Evolutionary conservation across 2,888 invertebrate genomes (phyloP), one percentile per base, ranked within the genome.

Genomic region (Andrena bicolor): DNA sequence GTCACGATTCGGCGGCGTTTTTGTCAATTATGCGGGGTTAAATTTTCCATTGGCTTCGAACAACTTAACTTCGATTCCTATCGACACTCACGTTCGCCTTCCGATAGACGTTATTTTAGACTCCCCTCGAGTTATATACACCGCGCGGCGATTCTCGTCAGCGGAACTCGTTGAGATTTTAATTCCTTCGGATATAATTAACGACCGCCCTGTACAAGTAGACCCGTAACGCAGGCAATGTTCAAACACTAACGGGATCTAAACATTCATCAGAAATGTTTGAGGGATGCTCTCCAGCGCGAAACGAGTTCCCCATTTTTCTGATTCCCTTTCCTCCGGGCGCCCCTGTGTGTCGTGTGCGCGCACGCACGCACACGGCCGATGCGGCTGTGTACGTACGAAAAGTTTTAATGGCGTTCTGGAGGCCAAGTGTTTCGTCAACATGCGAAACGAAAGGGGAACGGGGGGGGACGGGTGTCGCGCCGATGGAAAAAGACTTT

Each of bases 401-500:
- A 76, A 84, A 85, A 85, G 74, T 85, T 85, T 85, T 85, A 85
- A 85, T 84, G 82, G 72, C 85, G 82, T 76, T 84, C 79, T 35
- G 64, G 30, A 23, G 76, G 60, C 76, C 80, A 78, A 86, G 84
- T 85, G 86, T 86, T 86, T 85, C 86, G 85, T 83, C 85, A 83
- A 86, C 85, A 80, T 63, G 74, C 77, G 80, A 75, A 82, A 84
- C 82, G 75, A 66, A 76, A 53, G 35, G 56, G 23, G 56, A 23
- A 26, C 41, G 41, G 41, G 26, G 8, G 6, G 20, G 53, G 64
- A n/a, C 51, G 61, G 64, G 51, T 72, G 80, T 63, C 64, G 60
- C 73, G 61, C 60, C 77, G 77, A 83, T 79, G 79, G 82, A 79
- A 83, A 86, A 78, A 71, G 75, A 86, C 77, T 86, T 85, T 86